Base-by-base conservation (phyloP, 2,888 invertebrate genomes). In the Drosophila mercatorum region DNA sequence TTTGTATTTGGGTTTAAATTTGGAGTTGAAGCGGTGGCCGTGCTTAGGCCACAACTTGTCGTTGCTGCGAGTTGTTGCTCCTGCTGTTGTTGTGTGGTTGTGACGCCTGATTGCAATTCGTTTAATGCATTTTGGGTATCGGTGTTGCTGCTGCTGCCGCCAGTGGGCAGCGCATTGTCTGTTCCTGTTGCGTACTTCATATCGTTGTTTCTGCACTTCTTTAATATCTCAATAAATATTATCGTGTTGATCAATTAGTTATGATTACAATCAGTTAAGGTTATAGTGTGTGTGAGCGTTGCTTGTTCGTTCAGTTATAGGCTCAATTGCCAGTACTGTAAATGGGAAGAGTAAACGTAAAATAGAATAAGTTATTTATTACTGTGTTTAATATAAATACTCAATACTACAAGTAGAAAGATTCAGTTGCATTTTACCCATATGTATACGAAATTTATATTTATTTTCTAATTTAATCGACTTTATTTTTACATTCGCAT, bases 161-260 rank as follows among this genome's bases (percentile, higher is more conserved):
- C 73, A 51, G 73, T 51, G 28, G 72, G 72, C 75, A 89, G 67
- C 64, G 78, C 79, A 71, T 81, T 91, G 70, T 79, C 86, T 63
- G 76, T 77, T 74, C 77, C 88, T 76, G 78, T 78, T 74, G 75
- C 79, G 81, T 88, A 91, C 83, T 90, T 90, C 90, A 90, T 90
- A 68, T 83, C 89, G 85, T 83, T 75, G 82, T 80, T 58, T 55
- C 56, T 73, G 61, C 43, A 22, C 31, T 61, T 66, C 28, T 57
- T 65, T 38, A 55, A 44, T 72, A 49, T 41, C 51, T 64, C 59
- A 68, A 71, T 77, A 71, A 74, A 67, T 70, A 58, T 57, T 65
- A 41, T 55, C n/a, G 22, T 46, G 49, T 49, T 49, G 38, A 28
- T 44, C 41, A 55, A 63, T 66, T 56, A 28, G 41, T 41, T 66